Evolutionary conservation across 1,140 invertebrate genomes (phyloP).

Genomic region (Caenorhabditis latens): DNA sequence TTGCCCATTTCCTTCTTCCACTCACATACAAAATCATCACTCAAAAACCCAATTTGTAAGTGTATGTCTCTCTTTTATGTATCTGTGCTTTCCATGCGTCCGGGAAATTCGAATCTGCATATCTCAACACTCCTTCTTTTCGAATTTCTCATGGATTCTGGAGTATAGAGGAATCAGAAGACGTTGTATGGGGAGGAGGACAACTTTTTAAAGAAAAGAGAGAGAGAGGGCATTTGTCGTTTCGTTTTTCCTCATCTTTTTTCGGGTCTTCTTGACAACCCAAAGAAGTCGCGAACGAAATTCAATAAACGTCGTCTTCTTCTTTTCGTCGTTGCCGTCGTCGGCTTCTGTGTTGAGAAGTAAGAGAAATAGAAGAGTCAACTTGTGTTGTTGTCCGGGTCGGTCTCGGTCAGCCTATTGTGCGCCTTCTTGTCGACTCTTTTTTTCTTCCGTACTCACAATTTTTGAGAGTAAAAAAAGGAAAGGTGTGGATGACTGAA

Average conservation of each 20-base stretch:
- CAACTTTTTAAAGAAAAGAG: background rate
- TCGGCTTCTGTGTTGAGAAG: slow-evolving; percentile 26
- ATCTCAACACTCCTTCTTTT: slow-evolving; percentile 32
- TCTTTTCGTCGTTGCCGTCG: background rate
- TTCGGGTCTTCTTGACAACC: slow-evolving; percentile 14
- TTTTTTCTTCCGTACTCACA: background rate
- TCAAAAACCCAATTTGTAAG: slow-evolving; percentile 41
- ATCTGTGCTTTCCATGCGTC: background rate
- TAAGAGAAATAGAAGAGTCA: slow-evolving; percentile 50
- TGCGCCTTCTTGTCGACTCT: background rate
- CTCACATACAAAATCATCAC: slow-evolving; percentile 40
- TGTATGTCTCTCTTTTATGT: slow-evolving; percentile 20
- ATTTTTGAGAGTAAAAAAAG: background rate
- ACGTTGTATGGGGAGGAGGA: background rate
- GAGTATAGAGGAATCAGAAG: background rate
- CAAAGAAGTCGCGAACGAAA: slow-evolving; percentile 54
- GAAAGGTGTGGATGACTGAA: background rate
- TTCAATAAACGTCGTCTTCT: slow-evolving; percentile 42
- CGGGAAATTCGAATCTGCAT: slow-evolving; percentile 49
- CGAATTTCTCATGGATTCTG: background rate
- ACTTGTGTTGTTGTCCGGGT: slow-evolving; percentile 28
- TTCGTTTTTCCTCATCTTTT: slow-evolving; percentile 17
- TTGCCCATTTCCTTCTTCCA: background rate
- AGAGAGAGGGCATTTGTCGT: slow-evolving; percentile 26
- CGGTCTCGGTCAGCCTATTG: slow-evolving; percentile 42